Percentiles rank a stretch among this genome's conserved stretches.
phyloP scores from a whole-genome alignment of 2,888 invertebrate genomes.

The Pardosa pseudoannulata region DNA sequence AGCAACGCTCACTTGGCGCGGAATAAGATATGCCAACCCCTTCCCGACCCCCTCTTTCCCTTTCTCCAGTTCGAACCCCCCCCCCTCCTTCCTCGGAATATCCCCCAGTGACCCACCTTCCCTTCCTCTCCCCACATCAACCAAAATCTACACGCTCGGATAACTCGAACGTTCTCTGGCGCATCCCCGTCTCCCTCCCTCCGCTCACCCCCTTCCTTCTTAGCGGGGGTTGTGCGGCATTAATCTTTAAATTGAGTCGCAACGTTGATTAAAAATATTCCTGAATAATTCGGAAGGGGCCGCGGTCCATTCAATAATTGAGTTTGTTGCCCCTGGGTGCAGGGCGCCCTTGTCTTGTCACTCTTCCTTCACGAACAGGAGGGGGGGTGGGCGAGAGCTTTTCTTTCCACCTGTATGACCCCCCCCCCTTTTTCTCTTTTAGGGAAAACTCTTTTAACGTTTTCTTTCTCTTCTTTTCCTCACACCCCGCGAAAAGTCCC shows the following conservation, averaged over 20 bases:
- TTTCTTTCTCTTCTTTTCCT: constrained; percentile 72
- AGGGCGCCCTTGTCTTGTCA: constrained; percentile 66
- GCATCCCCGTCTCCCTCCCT: neutral
- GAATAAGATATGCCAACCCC: constrained; percentile 69
- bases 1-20: constrained; percentile 62
- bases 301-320: constrained; percentile 72
- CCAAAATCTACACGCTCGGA: constrained; percentile 71
- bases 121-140: constrained; percentile 42
- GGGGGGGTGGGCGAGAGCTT: constrained; percentile 52
- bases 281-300: constrained; percentile 69
- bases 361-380: constrained; percentile 35
- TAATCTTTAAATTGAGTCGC: constrained; percentile 72
- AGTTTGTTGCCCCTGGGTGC: constrained; percentile 71
- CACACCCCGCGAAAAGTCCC: constrained; percentile 60
- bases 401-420: constrained; percentile 71
- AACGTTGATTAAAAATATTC: constrained; percentile 73
- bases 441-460: constrained; percentile 69
- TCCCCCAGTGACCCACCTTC: constrained; percentile 53
- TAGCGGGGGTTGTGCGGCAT: constrained; percentile 44
- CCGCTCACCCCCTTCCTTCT: constrained; percentile 15
- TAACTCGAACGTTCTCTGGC: constrained; percentile 29
- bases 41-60: constrained; percentile 17
- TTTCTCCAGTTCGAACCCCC: constrained; percentile 18
- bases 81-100: no score
- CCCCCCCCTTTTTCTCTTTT: constrained; percentile 33